Base-by-base conservation (phyloP, 2,113 vertebrate species). In the Polypterus senegalus region DNA sequence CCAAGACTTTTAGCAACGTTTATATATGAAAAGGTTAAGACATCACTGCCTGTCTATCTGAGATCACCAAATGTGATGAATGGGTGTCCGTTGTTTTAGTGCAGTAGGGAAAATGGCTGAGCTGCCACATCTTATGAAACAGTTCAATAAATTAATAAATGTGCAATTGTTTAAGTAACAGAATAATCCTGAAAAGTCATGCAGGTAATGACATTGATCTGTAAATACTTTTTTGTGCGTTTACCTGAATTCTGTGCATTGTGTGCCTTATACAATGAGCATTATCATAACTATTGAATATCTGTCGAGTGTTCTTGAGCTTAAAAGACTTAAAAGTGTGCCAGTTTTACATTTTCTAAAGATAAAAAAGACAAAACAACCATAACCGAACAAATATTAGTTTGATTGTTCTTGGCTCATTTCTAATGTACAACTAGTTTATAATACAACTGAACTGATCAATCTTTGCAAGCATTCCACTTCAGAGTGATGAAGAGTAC, bases 201-300 rank as follows among this genome's bases (percentile, higher is more conserved):
- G 92, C 94, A 89, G 91, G 91, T 84, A 90, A 92, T 92, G 90
- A 92, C 90, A 75, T 77, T 81, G 77, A 83, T 80, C 79, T 96
- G 90, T 94, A 94, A 83, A 93, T 93, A 93, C 77, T 83, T 83
- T 79, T 87, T 85, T 89, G 88, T 90, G 83, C 83, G 88, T 91
- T 91, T 93, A 94, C 87, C 91, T 84, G 86, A 89, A 93, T 95
- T 27, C 87, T 93, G 91, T 96, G 91, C 91, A 92, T 94, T 86
- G 90, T 97, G 95, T 98, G 93, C 93, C 93, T 98, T 97, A 97
- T 91, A 89, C 89, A 92, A 77, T 76, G 80, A 85, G 85, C 85
- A 85, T 83, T 75, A 83, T 81, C 81, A 76, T 86, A 83, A 68
- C 79, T 86, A 86, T 81, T 85, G 84, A 79, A 62, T 74, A 65